A percentile compares a stretch with the other conserved stretches of the same genome.
Evolutionary conservation across 1,140 invertebrate genomes (phyloP).

Genomic region (Eueides isabella): DNA sequence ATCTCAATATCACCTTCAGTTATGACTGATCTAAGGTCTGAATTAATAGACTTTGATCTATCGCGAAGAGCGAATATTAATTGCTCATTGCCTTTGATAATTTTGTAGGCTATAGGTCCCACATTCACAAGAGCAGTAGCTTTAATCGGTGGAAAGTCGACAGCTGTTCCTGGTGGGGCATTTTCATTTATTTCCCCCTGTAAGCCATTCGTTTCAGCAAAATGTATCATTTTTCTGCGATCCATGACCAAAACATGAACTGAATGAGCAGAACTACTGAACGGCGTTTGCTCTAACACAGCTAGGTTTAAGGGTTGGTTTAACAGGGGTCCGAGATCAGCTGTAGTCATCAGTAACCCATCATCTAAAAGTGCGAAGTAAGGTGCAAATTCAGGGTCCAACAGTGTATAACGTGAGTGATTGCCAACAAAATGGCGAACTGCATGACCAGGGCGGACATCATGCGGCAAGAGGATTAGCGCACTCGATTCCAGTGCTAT

Average conservation of each 20-base stretch:
- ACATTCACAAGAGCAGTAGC: conserved; percentile 82
- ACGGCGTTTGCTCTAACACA: conserved; percentile 90
- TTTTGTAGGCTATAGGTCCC: conserved; percentile 88
- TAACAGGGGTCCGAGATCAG: conserved; percentile 90
- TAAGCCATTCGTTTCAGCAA: conserved; percentile 84
- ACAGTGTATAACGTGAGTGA: conserved; percentile 85
- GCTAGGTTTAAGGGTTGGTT: conserved; percentile 90
- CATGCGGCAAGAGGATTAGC: conserved; percentile 88
- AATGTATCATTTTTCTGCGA: conserved; percentile 89
- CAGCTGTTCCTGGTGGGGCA: conserved; percentile 85
- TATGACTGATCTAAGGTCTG: conserved; percentile 84
- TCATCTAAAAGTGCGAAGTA: conserved; percentile 94
- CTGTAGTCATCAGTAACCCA: conserved; percentile 94
- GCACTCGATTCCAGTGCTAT: conserved; percentile 64
- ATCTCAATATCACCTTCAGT: conserved; percentile 85
- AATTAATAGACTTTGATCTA: conserved; percentile 80
- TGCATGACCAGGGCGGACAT: conserved; percentile 92
- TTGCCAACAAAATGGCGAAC: conserved; percentile 87
- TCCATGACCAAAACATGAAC: conserved; percentile 92
- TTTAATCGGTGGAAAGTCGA: conserved; percentile 86
- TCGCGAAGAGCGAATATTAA: conserved; percentile 87
- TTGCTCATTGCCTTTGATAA: conserved; percentile 88
- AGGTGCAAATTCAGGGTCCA: conserved; percentile 90
- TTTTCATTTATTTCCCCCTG: conserved; percentile 90
- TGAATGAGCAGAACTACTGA: conserved; percentile 90